A percentile compares a stretch with the other conserved stretches of the same genome.
Evolutionary conservation across 2,797 vertebrate species (phyloP).

Genomic region (Sebastiscus albofasciatus): DNA sequence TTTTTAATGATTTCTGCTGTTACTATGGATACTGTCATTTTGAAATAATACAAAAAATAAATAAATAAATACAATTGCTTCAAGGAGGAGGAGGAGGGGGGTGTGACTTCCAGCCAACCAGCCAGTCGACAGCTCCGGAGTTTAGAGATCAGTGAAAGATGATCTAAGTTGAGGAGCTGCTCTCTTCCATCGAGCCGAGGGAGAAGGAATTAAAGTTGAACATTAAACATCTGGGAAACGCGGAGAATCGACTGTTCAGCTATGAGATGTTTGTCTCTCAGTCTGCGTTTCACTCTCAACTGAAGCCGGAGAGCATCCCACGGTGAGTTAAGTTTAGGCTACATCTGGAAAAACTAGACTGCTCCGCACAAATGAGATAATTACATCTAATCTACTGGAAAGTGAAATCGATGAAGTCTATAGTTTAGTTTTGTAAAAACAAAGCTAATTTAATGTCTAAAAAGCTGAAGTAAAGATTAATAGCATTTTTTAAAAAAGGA

Average conservation of each 20-base stretch:
- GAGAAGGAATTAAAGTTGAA: neutral
- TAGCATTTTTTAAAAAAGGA: neutral
- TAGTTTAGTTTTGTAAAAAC: neutral
- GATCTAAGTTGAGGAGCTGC: slow-evolving; percentile 58
- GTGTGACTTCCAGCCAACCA: slow-evolving; percentile 53
- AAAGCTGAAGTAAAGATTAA: neutral
- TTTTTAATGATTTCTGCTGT: too few species aligned
- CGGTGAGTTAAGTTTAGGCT: slow-evolving; percentile 48
- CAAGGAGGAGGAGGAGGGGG: slow-evolving; percentile 23
- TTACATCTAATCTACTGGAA: neutral
- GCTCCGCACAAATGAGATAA: too few species aligned
- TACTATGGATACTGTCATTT: too few species aligned
- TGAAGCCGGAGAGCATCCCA: slow-evolving; percentile 11
- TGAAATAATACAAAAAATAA: too few species aligned
- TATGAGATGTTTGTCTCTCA: slow-evolving; percentile 19
- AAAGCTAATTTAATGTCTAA: neutral
- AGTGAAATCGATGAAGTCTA: neutral
- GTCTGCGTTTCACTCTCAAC: neutral
- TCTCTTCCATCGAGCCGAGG: neutral
- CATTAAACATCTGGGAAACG: neutral
- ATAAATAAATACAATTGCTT: too few species aligned
- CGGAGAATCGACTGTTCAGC: neutral
- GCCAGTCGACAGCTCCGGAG: slow-evolving; percentile 36
- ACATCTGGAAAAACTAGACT: neutral
- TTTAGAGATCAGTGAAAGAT: slow-evolving; percentile 43